phyloP scores from a whole-genome alignment of 2,797 vertebrate genomes.

The Phalanger gymnotis region DNA sequence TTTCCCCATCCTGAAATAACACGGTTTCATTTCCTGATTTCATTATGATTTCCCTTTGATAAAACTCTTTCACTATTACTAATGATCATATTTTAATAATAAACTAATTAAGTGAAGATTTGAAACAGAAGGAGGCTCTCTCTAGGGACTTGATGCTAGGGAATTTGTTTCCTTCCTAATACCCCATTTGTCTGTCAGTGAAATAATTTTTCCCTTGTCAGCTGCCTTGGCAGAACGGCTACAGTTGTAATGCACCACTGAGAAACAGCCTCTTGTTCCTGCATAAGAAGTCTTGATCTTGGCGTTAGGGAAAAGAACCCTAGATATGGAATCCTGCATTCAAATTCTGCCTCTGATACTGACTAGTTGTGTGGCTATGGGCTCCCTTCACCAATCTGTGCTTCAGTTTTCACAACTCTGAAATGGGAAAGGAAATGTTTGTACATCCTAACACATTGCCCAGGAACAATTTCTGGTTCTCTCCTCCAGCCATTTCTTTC shows the following conservation, averaged over 20 bases:
- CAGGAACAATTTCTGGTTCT: neutral
- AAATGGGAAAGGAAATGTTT: neutral
- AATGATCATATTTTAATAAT: conserved; percentile 38
- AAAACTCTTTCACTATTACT: conserved; percentile 38
- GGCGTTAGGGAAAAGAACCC: too few species aligned
- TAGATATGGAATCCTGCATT: neutral
- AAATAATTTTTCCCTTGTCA: neutral
- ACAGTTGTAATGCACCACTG: neutral
- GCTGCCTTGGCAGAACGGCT: neutral
- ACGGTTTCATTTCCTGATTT: conserved; percentile 55
- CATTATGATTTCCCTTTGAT: conserved; percentile 45
- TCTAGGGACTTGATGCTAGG: neutral
- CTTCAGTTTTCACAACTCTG: neutral
- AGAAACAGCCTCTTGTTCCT: neutral
- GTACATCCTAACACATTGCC: neutral
- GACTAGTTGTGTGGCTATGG: neutral
- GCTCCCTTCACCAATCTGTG: neutral
- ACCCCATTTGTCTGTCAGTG: neutral
- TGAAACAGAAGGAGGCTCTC: conserved; percentile 40
- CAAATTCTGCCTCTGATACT: neutral
- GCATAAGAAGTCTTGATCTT: neutral
- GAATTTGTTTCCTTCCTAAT: neutral
- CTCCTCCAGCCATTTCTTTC: neutral
- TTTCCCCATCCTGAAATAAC: conserved; percentile 33
- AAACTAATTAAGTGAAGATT: neutral